phyloP scores from a whole-genome alignment of 2,113 vertebrate genomes.

The Spermophilus dauricus region DNA sequence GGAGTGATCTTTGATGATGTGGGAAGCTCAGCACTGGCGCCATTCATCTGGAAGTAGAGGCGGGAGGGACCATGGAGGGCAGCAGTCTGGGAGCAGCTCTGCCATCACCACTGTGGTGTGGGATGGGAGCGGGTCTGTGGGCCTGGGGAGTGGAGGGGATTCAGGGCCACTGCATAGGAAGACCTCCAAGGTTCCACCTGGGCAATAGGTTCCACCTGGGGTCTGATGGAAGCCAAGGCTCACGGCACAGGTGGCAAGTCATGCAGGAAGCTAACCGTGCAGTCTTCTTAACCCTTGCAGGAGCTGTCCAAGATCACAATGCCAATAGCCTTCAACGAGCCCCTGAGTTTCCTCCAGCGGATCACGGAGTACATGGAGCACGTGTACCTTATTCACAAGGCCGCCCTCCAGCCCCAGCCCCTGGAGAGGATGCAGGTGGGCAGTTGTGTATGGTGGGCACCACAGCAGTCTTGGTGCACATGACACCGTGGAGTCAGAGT shows the following conservation, averaged over 20 bases:
- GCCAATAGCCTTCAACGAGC: slow-evolving; percentile 98
- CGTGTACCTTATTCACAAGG: slow-evolving; percentile 96
- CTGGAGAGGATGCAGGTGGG: slow-evolving; percentile 96
- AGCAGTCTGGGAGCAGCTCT: background rate
- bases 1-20: background rate
- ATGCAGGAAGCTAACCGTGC: background rate
- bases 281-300: slow-evolving; percentile 81
- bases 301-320: slow-evolving; percentile 99
- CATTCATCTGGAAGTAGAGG: background rate
- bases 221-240: background rate
- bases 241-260: no score
- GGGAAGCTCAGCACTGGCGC: background rate
- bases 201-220: accelerated
- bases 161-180: accelerated
- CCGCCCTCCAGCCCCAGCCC: slow-evolving; percentile 92
- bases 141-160: background rate
- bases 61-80: accelerated
- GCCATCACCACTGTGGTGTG: accelerated
- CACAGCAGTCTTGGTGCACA: accelerated
- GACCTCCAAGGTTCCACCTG: background rate
- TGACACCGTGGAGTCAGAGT: background rate
- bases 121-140: background rate
- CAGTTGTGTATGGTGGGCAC: no score
- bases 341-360: slow-evolving; percentile 97
- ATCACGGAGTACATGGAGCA: slow-evolving; percentile 99